These are phyloP conservation scores for Triplophysa bombifrons DNA, from an alignment of 2,797 vertebrate genomes.

Conservation along the genomic window DNA sequence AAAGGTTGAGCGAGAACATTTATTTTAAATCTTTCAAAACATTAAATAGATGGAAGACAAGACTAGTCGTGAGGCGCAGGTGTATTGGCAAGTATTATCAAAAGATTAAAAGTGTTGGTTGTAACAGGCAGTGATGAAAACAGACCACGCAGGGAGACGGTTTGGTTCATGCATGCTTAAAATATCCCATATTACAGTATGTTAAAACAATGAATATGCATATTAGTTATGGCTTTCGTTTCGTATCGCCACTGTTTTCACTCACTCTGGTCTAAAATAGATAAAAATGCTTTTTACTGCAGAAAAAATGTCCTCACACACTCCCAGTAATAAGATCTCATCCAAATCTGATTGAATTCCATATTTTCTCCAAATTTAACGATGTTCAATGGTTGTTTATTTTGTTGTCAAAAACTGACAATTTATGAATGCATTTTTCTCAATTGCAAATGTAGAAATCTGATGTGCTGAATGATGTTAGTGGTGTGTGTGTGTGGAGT, in stretches of 20 bases:
- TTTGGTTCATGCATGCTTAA: constrained; percentile 31
- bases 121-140: constrained; percentile 21
- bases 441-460: constrained; percentile 12
- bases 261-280: constrained; percentile 36
- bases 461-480: constrained; percentile 29
- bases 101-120: neutral
- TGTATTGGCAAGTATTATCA: neutral
- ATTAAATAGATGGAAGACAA: neutral
- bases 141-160: neutral
- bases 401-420: neutral
- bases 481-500: constrained; percentile 25
- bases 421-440: constrained; percentile 7
- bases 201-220: constrained; percentile 35
- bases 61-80: neutral
- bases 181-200: constrained; percentile 24
- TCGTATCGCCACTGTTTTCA: constrained; percentile 24
- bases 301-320: neutral
- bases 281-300: constrained; percentile 27
- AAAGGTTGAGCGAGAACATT: neutral
- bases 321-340: constrained; percentile 8
- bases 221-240: constrained; percentile 25
- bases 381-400: constrained; percentile 1
- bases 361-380: constrained; percentile 12
- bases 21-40: neutral
- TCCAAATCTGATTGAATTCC: neutral